Conservation (phyloP, 2,113 vertebrate species). For the Phyllopteryx taeniolatus region DNA sequence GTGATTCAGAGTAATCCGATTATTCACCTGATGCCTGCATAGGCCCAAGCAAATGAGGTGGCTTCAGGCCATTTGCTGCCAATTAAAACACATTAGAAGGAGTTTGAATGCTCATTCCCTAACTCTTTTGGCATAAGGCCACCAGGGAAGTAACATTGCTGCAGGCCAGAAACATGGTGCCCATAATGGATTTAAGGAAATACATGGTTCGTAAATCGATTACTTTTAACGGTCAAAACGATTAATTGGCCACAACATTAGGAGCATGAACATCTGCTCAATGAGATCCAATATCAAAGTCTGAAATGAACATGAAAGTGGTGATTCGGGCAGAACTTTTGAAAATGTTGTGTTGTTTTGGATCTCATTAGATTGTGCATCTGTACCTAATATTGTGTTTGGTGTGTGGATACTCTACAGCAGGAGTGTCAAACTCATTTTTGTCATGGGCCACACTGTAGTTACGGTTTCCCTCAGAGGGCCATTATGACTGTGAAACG, state of each 20-base stretch:
- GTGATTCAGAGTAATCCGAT: constrained; percentile 20
- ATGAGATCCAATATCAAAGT: background rate
- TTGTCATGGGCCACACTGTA: no score
- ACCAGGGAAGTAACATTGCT: constrained; percentile 13
- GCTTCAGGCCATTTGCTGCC: constrained; percentile 56
- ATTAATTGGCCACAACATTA: background rate
- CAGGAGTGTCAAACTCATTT: no score
- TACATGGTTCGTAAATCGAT: background rate
- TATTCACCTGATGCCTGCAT: constrained; percentile 47
- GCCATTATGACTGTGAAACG: no score
- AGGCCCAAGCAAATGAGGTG: constrained; percentile 52
- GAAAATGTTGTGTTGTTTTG: background rate
- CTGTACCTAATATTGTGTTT: background rate
- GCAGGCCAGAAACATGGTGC: constrained; percentile 15
- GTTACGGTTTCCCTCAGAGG: no score
- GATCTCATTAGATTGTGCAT: background rate
- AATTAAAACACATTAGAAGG: constrained; percentile 57
- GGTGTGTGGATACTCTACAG: no score
- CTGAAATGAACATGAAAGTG: background rate
- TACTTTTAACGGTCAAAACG: background rate
- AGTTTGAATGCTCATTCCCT: constrained; percentile 34
- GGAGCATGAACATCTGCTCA: background rate
- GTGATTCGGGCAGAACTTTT: background rate
- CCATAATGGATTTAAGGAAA: constrained; percentile 19
- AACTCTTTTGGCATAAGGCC: constrained; percentile 39